These are phyloP conservation scores for Paramormyrops kingsleyae DNA, from an alignment of 2,113 vertebrate genomes.

Conservation along the genomic window DNA sequence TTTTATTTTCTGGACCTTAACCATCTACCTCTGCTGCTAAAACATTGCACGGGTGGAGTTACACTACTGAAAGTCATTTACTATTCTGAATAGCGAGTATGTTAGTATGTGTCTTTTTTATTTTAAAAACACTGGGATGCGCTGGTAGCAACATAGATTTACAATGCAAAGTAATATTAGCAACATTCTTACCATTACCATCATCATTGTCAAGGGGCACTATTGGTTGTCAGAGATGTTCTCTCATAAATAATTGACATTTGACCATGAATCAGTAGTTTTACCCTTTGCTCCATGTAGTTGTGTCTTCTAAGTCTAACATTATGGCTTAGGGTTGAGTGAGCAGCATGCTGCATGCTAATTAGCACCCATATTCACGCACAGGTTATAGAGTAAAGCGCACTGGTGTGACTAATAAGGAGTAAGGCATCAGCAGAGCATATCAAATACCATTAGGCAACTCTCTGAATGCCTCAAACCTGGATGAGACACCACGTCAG, in stretches of 20 bases:
- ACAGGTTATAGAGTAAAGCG: neutral
- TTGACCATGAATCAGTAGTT: neutral
- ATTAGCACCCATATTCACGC: neutral
- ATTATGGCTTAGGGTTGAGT: neutral
- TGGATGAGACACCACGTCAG: neutral
- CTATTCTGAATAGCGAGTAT: neutral
- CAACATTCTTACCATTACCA: neutral
- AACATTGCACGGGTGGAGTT: neutral
- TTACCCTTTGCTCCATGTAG: neutral
- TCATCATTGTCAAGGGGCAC: neutral
- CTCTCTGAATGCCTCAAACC: too few relatives aligned
- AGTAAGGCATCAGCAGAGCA: neutral
- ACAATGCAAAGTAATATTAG: neutral
- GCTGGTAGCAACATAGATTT: neutral
- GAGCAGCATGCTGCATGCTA: neutral
- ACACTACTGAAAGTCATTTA: neutral
- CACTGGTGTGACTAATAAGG: neutral
- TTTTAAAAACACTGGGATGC: neutral
- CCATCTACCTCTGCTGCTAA: neutral
- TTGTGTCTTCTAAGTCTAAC: neutral
- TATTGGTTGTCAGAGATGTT: neutral
- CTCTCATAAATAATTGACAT: neutral
- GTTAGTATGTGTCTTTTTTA: neutral
- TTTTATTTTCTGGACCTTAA: neutral
- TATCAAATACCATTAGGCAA: neutral